These are phyloP conservation scores for Limonius californicus DNA, from an alignment of 1,140 invertebrate genomes.

Conservation along the genomic window DNA sequence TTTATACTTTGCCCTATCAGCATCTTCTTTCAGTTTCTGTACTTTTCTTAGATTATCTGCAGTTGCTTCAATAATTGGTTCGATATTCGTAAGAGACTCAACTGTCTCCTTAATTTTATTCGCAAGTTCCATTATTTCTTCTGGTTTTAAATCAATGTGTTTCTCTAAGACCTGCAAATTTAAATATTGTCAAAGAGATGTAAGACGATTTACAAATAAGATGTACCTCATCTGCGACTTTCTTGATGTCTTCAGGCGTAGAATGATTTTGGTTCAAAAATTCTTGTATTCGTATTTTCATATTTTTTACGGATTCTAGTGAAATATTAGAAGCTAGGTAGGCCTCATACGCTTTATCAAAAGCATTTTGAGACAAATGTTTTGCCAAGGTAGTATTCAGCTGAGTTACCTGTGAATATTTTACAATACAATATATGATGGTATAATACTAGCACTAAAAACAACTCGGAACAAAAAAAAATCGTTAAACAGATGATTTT, in stretches of 20 bases:
- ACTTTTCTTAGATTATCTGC: constrained; percentile 71
- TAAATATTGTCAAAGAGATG: constrained; percentile 5
- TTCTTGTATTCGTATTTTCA: constrained; percentile 67
- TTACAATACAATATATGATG: too few species aligned
- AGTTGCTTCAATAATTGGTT: constrained; percentile 83
- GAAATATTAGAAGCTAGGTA: constrained; percentile 35
- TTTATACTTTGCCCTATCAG: constrained; percentile 76
- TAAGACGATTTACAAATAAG: background rate
- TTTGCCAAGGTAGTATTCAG: constrained; percentile 41
- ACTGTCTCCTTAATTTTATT: constrained; percentile 82
- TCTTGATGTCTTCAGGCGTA: constrained; percentile 75
- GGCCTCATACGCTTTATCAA: constrained; percentile 32
- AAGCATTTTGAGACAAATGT: constrained; percentile 36
- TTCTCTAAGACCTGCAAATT: constrained; percentile 45
- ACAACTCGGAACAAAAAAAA: too few species aligned
- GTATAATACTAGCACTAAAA: too few species aligned
- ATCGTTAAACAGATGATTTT: too few species aligned
- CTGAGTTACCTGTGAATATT: constrained; percentile 32
- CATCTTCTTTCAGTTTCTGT: constrained; percentile 68
- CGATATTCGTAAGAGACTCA: constrained; percentile 81
- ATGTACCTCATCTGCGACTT: constrained; percentile 69
- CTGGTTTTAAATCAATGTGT: constrained; percentile 67
- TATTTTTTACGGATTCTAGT: constrained; percentile 53
- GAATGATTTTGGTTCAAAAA: constrained; percentile 74
- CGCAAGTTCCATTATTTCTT: constrained; percentile 81